Conservation (phyloP, 2,888 invertebrate species). For the Leptinotarsa rubiginosa region DNA sequence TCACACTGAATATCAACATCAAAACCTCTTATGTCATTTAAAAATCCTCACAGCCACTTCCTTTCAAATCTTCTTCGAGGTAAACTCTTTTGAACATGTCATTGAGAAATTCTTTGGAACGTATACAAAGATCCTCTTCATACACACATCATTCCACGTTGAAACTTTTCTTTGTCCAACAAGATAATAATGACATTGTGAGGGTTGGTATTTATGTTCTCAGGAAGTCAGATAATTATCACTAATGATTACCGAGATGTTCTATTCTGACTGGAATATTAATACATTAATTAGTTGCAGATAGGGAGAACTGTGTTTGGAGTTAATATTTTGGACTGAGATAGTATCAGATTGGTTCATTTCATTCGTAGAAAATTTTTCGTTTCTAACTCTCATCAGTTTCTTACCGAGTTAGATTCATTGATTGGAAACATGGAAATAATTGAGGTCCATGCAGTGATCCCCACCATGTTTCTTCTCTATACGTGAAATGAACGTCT, state of each 20-base stretch:
- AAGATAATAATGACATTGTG: conserved; percentile 41
- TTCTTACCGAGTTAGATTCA: too few relatives aligned
- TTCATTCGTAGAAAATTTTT: neutral
- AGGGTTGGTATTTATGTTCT: conserved; percentile 42
- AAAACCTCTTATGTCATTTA: neutral
- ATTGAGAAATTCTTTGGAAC: neutral
- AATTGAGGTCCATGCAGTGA: too few relatives aligned
- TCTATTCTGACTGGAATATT: conserved; percentile 44
- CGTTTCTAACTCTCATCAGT: neutral
- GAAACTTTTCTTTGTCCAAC: conserved; percentile 22
- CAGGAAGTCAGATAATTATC: conserved; percentile 44
- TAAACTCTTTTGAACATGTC: neutral
- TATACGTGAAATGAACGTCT: too few relatives aligned
- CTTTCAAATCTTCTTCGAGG: neutral
- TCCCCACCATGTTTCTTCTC: too few relatives aligned
- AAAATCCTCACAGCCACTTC: neutral
- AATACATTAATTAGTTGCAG: conserved; percentile 40
- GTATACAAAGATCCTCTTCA: conserved; percentile 1
- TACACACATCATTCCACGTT: conserved; percentile 19
- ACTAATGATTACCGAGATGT: conserved; percentile 41
- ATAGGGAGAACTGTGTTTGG: conserved; percentile 21
- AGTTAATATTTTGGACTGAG: neutral
- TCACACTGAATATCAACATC: neutral
- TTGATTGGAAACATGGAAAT: too few relatives aligned
- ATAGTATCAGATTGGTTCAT: neutral